phyloP scores from a whole-genome alignment of 2,888 invertebrate species.

The Hylaea fasciaria region DNA sequence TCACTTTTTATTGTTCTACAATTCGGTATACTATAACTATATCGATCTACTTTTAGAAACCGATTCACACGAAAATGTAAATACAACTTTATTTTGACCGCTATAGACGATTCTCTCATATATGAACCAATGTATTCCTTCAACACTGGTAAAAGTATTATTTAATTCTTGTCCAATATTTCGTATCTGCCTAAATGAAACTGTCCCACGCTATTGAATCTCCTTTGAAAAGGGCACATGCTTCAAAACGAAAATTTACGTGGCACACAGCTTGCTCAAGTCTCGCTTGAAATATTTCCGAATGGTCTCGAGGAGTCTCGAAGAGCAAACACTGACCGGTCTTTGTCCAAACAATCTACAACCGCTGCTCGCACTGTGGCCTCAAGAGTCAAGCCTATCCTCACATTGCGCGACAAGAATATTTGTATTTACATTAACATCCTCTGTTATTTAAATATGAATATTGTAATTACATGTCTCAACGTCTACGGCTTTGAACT shows the following conservation, averaged over 20 bases:
- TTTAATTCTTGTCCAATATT: too few species aligned
- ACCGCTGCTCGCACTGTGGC: slow-evolving; percentile 57
- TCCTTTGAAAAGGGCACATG: slow-evolving; percentile 33
- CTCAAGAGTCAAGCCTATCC: slow-evolving; percentile 64
- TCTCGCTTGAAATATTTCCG: slow-evolving; percentile 74
- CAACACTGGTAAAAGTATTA: too few species aligned
- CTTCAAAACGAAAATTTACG: slow-evolving; percentile 44
- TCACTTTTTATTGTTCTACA: slow-evolving; percentile 8
- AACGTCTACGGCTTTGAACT: slow-evolving; percentile 34
- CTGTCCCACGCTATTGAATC: slow-evolving; percentile 32
- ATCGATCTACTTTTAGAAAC: too few species aligned
- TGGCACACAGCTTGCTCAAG: slow-evolving; percentile 58
- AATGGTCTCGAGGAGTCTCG: slow-evolving; percentile 74
- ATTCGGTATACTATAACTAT: neutral
- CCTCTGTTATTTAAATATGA: slow-evolving; percentile 70
- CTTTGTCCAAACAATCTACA: slow-evolving; percentile 73
- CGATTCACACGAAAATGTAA: too few species aligned
- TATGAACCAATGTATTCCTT: too few species aligned
- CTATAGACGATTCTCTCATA: too few species aligned
- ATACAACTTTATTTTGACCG: too few species aligned
- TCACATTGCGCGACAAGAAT: slow-evolving; percentile 65
- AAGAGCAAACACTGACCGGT: slow-evolving; percentile 81
- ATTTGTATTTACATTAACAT: slow-evolving; percentile 72
- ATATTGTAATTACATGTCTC: slow-evolving; percentile 67
- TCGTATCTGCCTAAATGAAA: neutral